phyloP scores from a whole-genome alignment of 2,888 invertebrate species.

The Tachina grossa region DNA sequence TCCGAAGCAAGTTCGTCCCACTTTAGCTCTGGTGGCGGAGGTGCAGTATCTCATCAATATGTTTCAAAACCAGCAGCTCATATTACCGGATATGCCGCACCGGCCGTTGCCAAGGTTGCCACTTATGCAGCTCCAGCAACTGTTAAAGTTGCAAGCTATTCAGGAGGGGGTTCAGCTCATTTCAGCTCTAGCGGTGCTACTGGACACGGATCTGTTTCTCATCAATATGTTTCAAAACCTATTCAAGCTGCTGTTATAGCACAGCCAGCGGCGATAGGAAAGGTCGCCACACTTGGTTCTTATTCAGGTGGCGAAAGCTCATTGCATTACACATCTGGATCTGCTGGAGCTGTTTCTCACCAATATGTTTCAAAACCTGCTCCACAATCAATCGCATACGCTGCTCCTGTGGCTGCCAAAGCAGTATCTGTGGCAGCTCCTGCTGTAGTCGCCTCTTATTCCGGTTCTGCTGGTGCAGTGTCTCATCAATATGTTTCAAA shows the following conservation, averaged over 20 bases:
- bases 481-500: constrained; percentile 74
- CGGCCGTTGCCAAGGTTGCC: constrained; percentile 74
- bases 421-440: constrained; percentile 67
- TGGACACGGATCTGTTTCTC: constrained; percentile 72
- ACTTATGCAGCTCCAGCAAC: constrained; percentile 63
- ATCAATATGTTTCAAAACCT: constrained; percentile 77
- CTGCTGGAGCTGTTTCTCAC: constrained; percentile 74
- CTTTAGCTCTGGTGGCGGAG: constrained; percentile 69
- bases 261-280: constrained; percentile 52
- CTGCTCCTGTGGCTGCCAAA: constrained; percentile 66
- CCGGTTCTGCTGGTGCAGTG: constrained; percentile 72
- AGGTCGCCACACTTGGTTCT: constrained; percentile 75
- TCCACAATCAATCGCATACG: constrained; percentile 42
- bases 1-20: constrained; percentile 43
- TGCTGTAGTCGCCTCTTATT: constrained; percentile 47
- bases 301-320: constrained; percentile 58
- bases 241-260: background rate
- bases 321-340: constrained; percentile 64
- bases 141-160: constrained; percentile 53
- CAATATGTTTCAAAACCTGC: constrained; percentile 76
- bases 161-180: constrained; percentile 38
- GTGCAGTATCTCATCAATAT: constrained; percentile 75
- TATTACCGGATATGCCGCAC: constrained; percentile 75
- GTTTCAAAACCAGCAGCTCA: constrained; percentile 78
- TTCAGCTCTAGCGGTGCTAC: constrained; percentile 67